Conservation (phyloP, 2,113 vertebrate species). For the Caloenas nicobarica region DNA sequence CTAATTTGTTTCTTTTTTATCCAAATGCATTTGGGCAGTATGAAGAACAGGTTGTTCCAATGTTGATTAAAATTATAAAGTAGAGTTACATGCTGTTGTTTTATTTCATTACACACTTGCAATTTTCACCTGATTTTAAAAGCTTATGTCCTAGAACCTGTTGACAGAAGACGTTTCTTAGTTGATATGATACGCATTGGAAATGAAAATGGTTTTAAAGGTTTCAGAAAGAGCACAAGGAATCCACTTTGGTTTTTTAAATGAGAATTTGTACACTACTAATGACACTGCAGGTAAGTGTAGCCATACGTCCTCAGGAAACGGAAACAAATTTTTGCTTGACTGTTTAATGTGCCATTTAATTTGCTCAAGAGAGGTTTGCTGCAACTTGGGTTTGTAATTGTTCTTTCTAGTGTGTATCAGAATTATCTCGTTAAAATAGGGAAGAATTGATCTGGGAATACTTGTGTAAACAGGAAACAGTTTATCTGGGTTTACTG, state of each 20-base stretch:
- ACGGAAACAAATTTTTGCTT: background rate
- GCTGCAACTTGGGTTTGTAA: background rate
- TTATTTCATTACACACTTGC: no score
- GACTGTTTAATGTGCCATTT: background rate
- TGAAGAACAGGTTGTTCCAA: background rate
- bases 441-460: background rate
- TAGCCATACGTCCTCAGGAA: background rate
- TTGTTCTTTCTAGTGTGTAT: background rate
- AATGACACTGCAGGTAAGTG: no score
- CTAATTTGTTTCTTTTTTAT: background rate
- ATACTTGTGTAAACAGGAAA: background rate
- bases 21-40: background rate
- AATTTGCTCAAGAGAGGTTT: background rate
- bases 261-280: background rate
- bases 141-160: background rate
- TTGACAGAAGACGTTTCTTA: background rate
- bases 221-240: background rate
- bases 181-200: fast-evolving
- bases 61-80: background rate
- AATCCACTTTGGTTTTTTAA: fast-evolving
- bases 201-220: background rate
- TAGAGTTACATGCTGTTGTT: background rate
- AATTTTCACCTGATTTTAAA: background rate
- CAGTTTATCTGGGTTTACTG: background rate
- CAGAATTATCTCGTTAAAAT: background rate